Percentiles rank a stretch among this genome's conserved stretches.
phyloP scores from a whole-genome alignment of 2,113 vertebrate genomes.

The Notothenia rossii region DNA sequence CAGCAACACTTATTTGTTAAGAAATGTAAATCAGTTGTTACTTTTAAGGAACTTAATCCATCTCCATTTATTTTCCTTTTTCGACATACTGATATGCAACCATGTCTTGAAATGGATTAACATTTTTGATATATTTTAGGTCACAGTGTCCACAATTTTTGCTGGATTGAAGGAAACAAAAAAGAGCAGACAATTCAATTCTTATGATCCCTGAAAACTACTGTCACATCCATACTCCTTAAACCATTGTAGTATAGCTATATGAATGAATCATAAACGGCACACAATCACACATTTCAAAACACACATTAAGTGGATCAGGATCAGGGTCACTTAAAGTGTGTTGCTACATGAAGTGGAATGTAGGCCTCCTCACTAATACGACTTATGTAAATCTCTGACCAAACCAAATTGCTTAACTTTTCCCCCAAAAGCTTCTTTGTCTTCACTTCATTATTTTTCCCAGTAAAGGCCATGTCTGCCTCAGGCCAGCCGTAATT shows the following conservation, averaged over 20 bases:
- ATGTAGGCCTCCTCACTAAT: conserved; percentile 68
- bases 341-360: conserved; percentile 46
- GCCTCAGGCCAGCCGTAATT: conserved; percentile 59
- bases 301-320: conserved; percentile 10
- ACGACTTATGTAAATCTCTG: conserved; percentile 81
- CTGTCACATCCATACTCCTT: neutral
- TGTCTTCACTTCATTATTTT: conserved; percentile 70
- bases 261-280: neutral
- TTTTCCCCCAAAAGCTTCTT: conserved; percentile 75
- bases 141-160: neutral
- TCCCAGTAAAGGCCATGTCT: conserved; percentile 62
- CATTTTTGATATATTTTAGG: neutral
- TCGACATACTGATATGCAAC: neutral
- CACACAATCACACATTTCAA: conserved; percentile 9
- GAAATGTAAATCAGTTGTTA: neutral
- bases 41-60: neutral
- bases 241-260: neutral
- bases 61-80: neutral
- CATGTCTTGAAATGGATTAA: no score
- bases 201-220: neutral
- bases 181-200: neutral
- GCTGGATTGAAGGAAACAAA: neutral
- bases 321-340: conserved; percentile 21
- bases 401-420: conserved; percentile 78
- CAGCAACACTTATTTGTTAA: neutral